Evolutionary conservation across 2,797 vertebrate species (phyloP).

Genomic region (Aphelocoma californica): DNA sequence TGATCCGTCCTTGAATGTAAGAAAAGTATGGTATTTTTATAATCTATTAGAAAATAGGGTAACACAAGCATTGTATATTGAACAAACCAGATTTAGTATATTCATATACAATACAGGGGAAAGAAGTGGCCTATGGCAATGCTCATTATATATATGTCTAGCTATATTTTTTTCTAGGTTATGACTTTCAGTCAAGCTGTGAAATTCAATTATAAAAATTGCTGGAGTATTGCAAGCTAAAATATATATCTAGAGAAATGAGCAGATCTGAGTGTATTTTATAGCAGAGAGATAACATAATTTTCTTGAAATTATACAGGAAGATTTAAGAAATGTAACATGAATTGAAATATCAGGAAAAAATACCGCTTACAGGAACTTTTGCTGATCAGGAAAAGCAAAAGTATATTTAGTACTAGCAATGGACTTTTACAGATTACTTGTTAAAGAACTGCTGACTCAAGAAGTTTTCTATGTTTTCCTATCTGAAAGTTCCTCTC

Average conservation of each 20-base stretch:
- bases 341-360: slow-evolving; percentile 3
- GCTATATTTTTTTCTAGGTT: not conserved
- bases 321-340: not conserved
- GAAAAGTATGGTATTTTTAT: not conserved
- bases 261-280: not conserved
- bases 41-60: not conserved
- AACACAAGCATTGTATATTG: not conserved
- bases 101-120: not conserved
- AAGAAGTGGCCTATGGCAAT: not conserved
- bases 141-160: not conserved
- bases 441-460: slow-evolving; percentile 16
- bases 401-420: slow-evolving; percentile 6
- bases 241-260: not conserved
- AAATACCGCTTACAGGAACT: slow-evolving; percentile 15
- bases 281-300: not conserved
- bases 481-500: not conserved
- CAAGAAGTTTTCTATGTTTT: slow-evolving; percentile 10
- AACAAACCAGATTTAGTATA: not conserved
- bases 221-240: not conserved
- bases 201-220: not conserved
- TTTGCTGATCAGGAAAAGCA: slow-evolving; percentile 28
- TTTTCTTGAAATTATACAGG: not conserved
- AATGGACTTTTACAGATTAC: slow-evolving; percentile 25
- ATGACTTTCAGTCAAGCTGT: not conserved
- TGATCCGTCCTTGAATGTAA: not conserved